phyloP scores from a whole-genome alignment of 2,888 invertebrate genomes.

The Epiblema foenella region DNA sequence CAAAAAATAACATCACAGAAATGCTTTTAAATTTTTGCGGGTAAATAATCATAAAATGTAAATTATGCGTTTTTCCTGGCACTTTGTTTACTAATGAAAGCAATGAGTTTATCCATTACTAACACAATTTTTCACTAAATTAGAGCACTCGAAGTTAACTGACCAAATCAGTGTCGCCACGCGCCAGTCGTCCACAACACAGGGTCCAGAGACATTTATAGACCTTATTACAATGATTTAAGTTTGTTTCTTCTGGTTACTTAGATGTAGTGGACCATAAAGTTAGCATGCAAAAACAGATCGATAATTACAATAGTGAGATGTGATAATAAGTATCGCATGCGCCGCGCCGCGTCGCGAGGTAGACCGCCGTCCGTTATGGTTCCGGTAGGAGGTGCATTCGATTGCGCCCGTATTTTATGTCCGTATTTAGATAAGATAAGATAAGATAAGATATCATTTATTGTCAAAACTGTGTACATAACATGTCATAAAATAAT shows the following conservation, averaged over 20 bases:
- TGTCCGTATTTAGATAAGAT: too few species aligned
- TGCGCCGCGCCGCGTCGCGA: conserved; percentile 11
- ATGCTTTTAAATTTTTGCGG: background rate
- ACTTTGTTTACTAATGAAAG: background rate
- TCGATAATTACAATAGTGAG: conserved; percentile 22
- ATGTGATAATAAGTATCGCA: conserved; percentile 35
- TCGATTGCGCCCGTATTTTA: conserved; percentile 26
- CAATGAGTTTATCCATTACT: conserved; percentile 16
- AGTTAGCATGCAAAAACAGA: conserved; percentile 23
- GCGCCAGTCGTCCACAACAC: background rate
- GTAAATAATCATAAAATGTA: too few species aligned
- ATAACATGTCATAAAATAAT: too few species aligned
- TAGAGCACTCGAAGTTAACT: conserved; percentile 21
- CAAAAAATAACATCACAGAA: too few species aligned
- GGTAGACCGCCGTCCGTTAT: conserved; percentile 1
- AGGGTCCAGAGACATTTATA: background rate
- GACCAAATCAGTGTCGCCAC: conserved; percentile 32
- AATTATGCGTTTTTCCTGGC: too few species aligned
- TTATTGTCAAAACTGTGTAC: too few species aligned
- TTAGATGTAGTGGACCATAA: background rate
- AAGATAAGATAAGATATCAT: too few species aligned
- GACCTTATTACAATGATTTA: background rate
- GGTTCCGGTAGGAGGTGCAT: conserved; percentile 32
- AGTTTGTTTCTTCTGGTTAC: background rate
- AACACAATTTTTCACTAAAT: conserved; percentile 31